Conservation (phyloP, 1,140 invertebrate genomes). For the Anoplophora glabripennis region DNA sequence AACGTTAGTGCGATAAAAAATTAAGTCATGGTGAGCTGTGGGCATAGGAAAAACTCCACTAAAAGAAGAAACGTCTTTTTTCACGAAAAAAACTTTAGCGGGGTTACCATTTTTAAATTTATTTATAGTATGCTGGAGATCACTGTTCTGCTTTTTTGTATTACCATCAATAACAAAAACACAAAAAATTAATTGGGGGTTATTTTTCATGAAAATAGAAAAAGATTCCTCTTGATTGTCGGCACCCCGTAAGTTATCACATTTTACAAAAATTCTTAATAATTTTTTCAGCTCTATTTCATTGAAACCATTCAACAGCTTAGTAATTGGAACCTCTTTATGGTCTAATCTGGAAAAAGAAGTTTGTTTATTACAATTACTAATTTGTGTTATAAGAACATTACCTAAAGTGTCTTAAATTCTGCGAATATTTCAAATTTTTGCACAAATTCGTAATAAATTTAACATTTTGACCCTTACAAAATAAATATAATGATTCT, state of each 20-base stretch:
- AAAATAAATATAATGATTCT: neutral
- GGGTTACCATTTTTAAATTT: neutral
- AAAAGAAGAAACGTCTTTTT: neutral
- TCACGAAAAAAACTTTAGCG: neutral
- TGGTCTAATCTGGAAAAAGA: constrained; percentile 2
- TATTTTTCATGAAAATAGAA: constrained; percentile 2
- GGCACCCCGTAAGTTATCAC: neutral
- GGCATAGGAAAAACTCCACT: constrained; percentile 3
- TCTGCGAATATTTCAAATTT: constrained; percentile 1
- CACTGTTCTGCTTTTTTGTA: neutral
- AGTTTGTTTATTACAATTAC: neutral
- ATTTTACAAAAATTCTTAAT: neutral
- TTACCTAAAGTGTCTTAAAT: neutral
- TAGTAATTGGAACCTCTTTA: neutral
- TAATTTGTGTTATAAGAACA: neutral
- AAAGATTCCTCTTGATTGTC: neutral
- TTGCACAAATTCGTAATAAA: neutral
- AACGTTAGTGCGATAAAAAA: neutral
- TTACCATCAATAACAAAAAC: neutral
- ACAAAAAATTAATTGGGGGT: constrained; percentile 2
- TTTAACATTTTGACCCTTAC: neutral
- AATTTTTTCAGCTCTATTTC: neutral
- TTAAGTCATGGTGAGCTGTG: constrained; percentile 1
- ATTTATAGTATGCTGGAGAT: constrained; percentile 1
- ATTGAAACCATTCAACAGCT: neutral